Evolutionary conservation across 2,888 invertebrate genomes (phyloP), one percentile per base, ranked within the genome.

Genomic region (Callyntrura sp.): DNA sequence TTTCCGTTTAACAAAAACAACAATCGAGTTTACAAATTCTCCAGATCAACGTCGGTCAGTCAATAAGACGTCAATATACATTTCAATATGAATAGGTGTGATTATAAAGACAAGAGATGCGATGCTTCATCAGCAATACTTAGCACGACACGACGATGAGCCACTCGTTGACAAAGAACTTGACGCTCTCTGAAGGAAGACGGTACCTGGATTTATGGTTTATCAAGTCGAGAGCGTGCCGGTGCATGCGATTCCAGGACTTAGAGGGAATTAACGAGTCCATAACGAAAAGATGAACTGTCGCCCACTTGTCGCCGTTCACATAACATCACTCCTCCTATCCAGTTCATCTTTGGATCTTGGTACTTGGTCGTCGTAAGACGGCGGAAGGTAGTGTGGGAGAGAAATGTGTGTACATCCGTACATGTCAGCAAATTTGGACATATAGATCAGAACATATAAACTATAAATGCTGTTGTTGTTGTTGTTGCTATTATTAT

Each of bases 171-270:
- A 35, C 28, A 62, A 28, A 62, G 23, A 62, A 62, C 20, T 62
- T 62, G 23, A 51, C 51, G 25, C 20, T 20, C 25, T 62, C 12
- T 45, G 48, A 48, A 51, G n/a, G 25, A 51, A n/a, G 14, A 28
- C 48, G 65, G 65, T 91, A 92, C 92, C 91, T 91, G 91, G 90
- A 89, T 91, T 92, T 92, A 91, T 91, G 91, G 85, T 83, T 85
- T 86, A 89, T 79, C 88, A 89, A 85, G 91, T 85, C 85, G 70
- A 81, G 90, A 91, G 91, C 92, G 92, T 92, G 92, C 91, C 92
- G 82, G 43, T 83, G 88, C 92, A 91, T 88, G 85, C 82, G 88
- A 90, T 84, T 85, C 79, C 85, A 78, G 73, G 90, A 82, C 82
- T 92, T 91, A 91, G 57, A 28, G 76, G 48, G 90, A 78, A 60